Conservation (phyloP, 2,113 vertebrate species). For the Tragulus kanchil region DNA sequence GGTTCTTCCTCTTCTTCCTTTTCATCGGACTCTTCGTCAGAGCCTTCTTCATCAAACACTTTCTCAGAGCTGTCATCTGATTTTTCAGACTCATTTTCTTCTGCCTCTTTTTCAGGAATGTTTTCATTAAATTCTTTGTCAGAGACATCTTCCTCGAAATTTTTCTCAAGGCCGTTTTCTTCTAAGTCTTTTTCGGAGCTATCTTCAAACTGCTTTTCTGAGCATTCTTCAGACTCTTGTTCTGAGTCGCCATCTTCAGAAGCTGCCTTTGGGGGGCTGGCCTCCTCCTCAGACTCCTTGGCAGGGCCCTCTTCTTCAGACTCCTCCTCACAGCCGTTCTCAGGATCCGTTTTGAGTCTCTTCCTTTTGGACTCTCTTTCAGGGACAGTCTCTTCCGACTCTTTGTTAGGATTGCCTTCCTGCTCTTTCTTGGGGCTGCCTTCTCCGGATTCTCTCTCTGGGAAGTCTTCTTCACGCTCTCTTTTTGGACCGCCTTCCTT, state of each 20-base stretch:
- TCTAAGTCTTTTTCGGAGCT: conserved; percentile 58
- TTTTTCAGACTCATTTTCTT: conserved; percentile 71
- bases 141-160: conserved; percentile 27
- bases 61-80: conserved; percentile 68
- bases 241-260: conserved; percentile 35
- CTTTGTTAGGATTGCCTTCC: neutral
- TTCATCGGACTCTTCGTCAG: conserved; percentile 55
- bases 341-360: neutral
- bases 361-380: conserved; percentile 48
- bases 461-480: neutral
- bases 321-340: conserved; percentile 28
- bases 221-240: conserved; percentile 43
- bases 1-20: conserved; percentile 66
- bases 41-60: conserved; percentile 64
- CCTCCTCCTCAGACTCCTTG: conserved; percentile 35
- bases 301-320: neutral
- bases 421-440: neutral
- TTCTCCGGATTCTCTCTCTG: neutral
- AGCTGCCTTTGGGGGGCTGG: conserved; percentile 3
- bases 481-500: neutral
- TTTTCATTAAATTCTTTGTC: conserved; percentile 57
- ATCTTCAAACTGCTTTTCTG: conserved; percentile 57
- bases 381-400: neutral
- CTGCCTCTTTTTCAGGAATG: conserved; percentile 50
- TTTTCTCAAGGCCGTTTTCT: conserved; percentile 63